phyloP scores from a whole-genome alignment of 2,888 invertebrate genomes.

The Napeogenes inachia region DNA sequence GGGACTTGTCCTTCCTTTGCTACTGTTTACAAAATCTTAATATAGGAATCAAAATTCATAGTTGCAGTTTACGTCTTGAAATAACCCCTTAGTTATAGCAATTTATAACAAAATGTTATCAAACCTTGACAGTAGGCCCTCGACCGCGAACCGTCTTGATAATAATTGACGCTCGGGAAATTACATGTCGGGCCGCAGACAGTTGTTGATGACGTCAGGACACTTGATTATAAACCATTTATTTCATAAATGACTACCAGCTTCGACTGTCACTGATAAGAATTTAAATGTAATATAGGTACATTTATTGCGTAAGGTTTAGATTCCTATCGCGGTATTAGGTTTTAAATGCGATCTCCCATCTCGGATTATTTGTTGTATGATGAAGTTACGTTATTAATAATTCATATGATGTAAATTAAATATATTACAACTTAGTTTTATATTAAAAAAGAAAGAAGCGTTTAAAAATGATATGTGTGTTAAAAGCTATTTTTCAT shows the following conservation, averaged over 20 bases:
- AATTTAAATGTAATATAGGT: conserved; percentile 19
- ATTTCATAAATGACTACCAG: conserved; percentile 52
- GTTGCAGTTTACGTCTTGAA: not conserved
- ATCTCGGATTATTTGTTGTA: too few relatives aligned
- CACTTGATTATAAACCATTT: conserved; percentile 75
- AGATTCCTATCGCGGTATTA: too few relatives aligned
- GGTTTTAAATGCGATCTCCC: too few relatives aligned
- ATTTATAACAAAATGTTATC: conserved; percentile 61
- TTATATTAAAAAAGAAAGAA: not conserved
- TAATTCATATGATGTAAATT: not conserved
- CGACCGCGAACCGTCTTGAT: conserved; percentile 63
- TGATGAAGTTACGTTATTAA: too few relatives aligned
- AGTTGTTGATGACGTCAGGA: conserved; percentile 75
- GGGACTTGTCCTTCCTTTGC: too few relatives aligned
- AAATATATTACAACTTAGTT: not conserved
- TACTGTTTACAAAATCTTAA: too few relatives aligned
- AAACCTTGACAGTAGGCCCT: conserved; percentile 60
- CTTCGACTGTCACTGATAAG: conserved; percentile 29
- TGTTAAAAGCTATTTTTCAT: not conserved
- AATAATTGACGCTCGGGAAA: conserved; percentile 76
- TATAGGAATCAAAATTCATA: not conserved
- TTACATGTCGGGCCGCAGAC: conserved; percentile 73
- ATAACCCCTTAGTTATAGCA: conserved; percentile 18
- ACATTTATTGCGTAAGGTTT: too few relatives aligned
- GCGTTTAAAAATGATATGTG: not conserved